A percentile compares a stretch with the other conserved stretches of the same genome.
Conservation (phyloP, 2,888 invertebrate genomes). For the Aporophyla nigra region DNA sequence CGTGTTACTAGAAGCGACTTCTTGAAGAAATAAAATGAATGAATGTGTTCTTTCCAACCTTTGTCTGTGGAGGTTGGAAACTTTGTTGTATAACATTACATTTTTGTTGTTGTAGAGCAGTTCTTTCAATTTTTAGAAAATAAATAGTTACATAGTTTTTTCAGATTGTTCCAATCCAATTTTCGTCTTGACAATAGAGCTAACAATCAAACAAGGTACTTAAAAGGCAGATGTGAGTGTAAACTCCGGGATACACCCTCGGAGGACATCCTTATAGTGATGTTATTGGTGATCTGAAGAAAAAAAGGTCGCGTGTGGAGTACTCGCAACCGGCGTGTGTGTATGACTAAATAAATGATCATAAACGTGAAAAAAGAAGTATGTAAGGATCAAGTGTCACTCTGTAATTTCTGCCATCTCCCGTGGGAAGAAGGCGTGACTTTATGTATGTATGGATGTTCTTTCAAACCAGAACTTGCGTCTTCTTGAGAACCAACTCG, state of each 20-base stretch:
- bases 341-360: no score
- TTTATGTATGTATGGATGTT: no score
- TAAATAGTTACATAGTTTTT: not conserved
- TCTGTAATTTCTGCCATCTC: no score
- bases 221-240: not conserved
- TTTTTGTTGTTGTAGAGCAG: not conserved
- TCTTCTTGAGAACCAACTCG: not conserved
- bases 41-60: not conserved
- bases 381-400: no score
- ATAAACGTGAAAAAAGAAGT: no score
- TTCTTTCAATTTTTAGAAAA: not conserved
- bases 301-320: no score
- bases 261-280: no score
- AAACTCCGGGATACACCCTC: no score
- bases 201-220: not conserved
- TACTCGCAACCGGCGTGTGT: no score
- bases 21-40: not conserved
- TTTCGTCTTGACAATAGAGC: not conserved
- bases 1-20: conserved; percentile 46
- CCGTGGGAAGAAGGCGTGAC: no score
- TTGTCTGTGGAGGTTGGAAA: not conserved
- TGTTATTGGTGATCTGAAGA: no score
- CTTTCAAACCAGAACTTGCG: not conserved
- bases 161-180: not conserved
- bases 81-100: not conserved